Percentiles rank a stretch among this genome's conserved stretches.
phyloP scores from a whole-genome alignment of 1,140 invertebrate genomes.

The Drosophila pallidifrons region DNA sequence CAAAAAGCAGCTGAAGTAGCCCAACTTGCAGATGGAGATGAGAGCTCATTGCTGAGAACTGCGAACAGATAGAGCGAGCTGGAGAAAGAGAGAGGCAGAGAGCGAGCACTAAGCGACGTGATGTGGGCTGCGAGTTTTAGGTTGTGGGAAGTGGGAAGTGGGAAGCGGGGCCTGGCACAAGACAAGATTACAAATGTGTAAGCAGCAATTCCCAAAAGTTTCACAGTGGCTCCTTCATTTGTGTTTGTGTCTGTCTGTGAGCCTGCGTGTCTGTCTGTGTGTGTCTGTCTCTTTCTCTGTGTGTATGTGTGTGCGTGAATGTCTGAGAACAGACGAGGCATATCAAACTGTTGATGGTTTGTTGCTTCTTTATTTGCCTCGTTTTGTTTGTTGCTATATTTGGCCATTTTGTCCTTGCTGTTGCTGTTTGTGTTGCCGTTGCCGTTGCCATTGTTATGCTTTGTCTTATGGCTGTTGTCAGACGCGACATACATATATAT shows the following conservation, averaged over 20 bases:
- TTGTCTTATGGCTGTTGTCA: conserved; percentile 59
- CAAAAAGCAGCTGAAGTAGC: conserved; percentile 62
- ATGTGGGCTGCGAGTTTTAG: too few species aligned
- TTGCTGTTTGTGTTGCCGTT: neutral
- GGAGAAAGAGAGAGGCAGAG: neutral
- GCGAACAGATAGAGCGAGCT: neutral
- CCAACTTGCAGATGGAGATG: conserved; percentile 3
- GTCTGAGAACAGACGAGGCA: conserved; percentile 64
- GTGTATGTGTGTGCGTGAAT: conserved; percentile 17
- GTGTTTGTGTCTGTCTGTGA: neutral
- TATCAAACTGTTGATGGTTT: conserved; percentile 83
- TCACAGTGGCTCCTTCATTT: conserved; percentile 18
- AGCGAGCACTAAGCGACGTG: neutral
- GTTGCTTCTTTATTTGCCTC: conserved; percentile 79
- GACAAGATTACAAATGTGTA: conserved; percentile 83
- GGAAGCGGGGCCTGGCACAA: conserved; percentile 46
- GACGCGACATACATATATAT: conserved; percentile 42
- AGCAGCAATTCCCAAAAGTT: conserved; percentile 81
- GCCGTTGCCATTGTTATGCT: conserved; percentile 69
- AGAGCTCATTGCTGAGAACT: neutral
- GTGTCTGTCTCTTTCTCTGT: conserved; percentile 7
- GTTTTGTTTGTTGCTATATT: conserved; percentile 71
- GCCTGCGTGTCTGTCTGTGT: conserved; percentile 1
- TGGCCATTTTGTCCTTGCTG: conserved; percentile 54
- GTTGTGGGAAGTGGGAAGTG: conserved; percentile 2